Evolutionary conservation across 2,888 invertebrate genomes (phyloP).

Genomic region (Caenorhabditis wallacei): DNA sequence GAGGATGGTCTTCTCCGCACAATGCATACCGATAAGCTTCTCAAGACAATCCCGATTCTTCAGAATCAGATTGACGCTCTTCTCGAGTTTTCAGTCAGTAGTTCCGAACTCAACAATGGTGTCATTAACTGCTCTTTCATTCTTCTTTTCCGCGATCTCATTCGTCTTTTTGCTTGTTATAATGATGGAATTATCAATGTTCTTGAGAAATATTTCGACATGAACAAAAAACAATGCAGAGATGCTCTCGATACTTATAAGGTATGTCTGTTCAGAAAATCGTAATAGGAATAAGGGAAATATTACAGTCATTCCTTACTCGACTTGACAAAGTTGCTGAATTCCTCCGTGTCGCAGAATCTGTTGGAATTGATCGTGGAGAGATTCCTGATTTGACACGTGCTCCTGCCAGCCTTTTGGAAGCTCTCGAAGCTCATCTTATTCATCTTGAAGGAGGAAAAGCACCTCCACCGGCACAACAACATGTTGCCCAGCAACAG

Average conservation of each 20-base stretch:
- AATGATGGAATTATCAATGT: constrained; percentile 89
- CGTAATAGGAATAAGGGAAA: neutral
- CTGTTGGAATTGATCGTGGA: constrained; percentile 97
- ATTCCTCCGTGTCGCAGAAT: constrained; percentile 91
- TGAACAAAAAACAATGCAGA: constrained; percentile 99
- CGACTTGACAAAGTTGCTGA: constrained; percentile 99
- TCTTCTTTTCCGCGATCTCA: constrained; percentile 98
- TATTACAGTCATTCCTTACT: constrained; percentile 83
- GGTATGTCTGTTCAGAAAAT: too few relatives aligned
- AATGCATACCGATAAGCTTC: constrained; percentile 96
- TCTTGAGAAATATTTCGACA: constrained; percentile 97
- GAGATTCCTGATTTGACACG: constrained; percentile 98
- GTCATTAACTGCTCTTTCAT: constrained; percentile 99
- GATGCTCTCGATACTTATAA: constrained; percentile 99
- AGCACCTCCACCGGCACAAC: constrained; percentile 75
- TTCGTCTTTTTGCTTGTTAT: constrained; percentile 98
- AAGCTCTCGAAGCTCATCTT: constrained; percentile 96
- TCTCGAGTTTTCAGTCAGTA: constrained; percentile 90
- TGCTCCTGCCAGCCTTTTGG: constrained; percentile 96
- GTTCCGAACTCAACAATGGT: constrained; percentile 97
- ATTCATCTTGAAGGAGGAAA: constrained; percentile 91
- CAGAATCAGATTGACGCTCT: constrained; percentile 96
- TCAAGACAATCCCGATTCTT: constrained; percentile 96
- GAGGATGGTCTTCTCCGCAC: constrained; percentile 97
- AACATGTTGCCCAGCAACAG: constrained; percentile 45